Conservation (phyloP, 2,113 vertebrate species). For the Scopus umbretta region DNA sequence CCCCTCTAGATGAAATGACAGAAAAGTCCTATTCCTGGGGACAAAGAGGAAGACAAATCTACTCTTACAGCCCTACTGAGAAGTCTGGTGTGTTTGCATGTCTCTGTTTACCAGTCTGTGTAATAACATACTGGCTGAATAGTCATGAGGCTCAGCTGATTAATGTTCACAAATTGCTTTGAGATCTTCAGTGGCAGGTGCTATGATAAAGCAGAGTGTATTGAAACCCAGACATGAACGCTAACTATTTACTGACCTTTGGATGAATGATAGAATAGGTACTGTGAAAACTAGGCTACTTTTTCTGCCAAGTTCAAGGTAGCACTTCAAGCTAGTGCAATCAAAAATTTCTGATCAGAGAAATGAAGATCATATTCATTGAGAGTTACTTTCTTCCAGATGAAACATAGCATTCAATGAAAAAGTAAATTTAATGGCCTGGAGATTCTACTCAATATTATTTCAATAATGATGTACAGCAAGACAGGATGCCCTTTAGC, state of each 20-base stretch:
- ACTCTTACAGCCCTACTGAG: neutral
- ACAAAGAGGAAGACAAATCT: neutral
- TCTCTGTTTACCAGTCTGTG: neutral
- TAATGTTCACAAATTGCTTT: neutral
- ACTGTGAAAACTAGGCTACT: neutral
- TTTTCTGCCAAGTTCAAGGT: neutral
- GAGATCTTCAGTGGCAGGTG: conserved; percentile 2
- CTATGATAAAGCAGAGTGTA: neutral
- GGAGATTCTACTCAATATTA: neutral
- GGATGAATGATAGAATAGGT: neutral
- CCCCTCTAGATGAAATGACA: neutral
- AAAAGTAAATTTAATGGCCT: neutral
- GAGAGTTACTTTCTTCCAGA: neutral
- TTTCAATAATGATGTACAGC: neutral
- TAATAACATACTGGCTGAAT: neutral
- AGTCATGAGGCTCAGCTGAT: neutral
- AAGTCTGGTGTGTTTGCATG: neutral
- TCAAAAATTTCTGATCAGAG: neutral
- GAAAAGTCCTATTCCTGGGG: neutral
- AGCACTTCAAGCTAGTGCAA: neutral
- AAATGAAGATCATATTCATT: neutral
- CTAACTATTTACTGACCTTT: neutral
- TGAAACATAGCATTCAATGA: neutral
- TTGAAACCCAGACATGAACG: neutral
- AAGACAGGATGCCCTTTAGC: neutral